Evolutionary conservation across 2,797 vertebrate species (phyloP).

Genomic region (Thamnophis elegans): DNA sequence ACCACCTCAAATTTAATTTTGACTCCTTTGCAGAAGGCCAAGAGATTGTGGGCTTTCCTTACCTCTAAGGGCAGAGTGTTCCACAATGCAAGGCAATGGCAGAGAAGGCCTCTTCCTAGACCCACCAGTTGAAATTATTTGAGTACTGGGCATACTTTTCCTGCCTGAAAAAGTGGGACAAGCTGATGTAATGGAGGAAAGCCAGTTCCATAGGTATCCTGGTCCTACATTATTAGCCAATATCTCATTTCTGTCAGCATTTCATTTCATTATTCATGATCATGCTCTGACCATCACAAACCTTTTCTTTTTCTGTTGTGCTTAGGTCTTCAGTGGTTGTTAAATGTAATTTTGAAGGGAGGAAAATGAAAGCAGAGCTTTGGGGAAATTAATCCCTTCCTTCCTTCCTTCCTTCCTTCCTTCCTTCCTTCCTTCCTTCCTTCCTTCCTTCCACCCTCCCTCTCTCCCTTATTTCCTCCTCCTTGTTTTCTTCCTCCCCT

Average conservation of each 20-base stretch:
- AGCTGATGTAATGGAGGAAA: too few relatives aligned
- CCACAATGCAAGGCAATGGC: too few relatives aligned
- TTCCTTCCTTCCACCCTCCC: background rate
- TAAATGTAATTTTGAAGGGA: constrained; percentile 20
- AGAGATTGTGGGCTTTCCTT: too few relatives aligned
- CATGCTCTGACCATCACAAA: constrained; percentile 1
- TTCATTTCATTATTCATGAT: constrained; percentile 50
- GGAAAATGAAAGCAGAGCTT: constrained; percentile 26
- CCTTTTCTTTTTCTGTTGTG: constrained; percentile 50
- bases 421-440: too few relatives aligned
- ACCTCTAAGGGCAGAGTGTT: too few relatives aligned
- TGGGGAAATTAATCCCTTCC: constrained; percentile 23
- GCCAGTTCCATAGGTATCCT: too few relatives aligned
- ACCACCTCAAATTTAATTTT: too few relatives aligned
- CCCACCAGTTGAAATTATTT: too few relatives aligned
- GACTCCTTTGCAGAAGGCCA: too few relatives aligned
- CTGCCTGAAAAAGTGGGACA: too few relatives aligned
- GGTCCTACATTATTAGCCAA: background rate
- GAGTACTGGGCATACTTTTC: too few relatives aligned
- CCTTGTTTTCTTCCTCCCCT: constrained; percentile 7
- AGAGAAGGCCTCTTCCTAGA: too few relatives aligned
- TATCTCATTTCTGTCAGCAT: constrained; percentile 5
- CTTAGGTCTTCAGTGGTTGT: constrained; percentile 51
- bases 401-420: background rate
- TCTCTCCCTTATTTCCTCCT: constrained; percentile 13